A percentile compares a stretch with the other conserved stretches of the same genome.
Evolutionary conservation across 2,797 vertebrate species (phyloP).

Genomic region (Aulostomus chinensis): DNA sequence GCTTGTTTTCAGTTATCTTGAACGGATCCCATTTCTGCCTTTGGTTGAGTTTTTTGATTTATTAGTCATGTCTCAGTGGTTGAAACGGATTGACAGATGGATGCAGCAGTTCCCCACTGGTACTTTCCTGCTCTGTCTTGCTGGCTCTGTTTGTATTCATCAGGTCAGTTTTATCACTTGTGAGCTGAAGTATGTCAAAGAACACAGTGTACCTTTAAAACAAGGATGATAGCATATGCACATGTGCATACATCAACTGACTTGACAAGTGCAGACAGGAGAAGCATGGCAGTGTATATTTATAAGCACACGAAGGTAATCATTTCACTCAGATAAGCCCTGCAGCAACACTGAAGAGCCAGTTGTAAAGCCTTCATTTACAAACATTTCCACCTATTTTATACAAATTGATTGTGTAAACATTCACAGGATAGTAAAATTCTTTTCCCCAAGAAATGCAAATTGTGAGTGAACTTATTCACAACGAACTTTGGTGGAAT

Average conservation of each 20-base stretch:
- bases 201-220: neutral
- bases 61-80: constrained; percentile 14
- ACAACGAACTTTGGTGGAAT: too few relatives aligned
- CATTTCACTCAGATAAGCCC: neutral
- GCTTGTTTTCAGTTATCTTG: constrained; percentile 5
- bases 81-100: constrained; percentile 24
- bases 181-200: constrained; percentile 29
- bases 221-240: neutral
- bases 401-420: too few relatives aligned
- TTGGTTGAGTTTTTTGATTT: constrained; percentile 18
- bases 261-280: neutral
- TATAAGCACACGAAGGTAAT: too few relatives aligned
- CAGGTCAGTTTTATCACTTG: constrained; percentile 5
- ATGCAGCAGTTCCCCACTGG: constrained; percentile 23
- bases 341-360: neutral
- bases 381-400: too few relatives aligned
- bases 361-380: too few relatives aligned
- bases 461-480: too few relatives aligned
- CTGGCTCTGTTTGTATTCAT: neutral
- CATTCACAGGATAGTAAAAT: too few relatives aligned
- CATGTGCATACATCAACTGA: neutral
- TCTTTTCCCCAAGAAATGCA: too few relatives aligned
- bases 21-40: too few relatives aligned
- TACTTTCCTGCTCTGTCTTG: neutral
- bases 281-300: neutral